Base-by-base conservation (phyloP, 2,888 invertebrate genomes). In the Ectemnius continuus region DNA sequence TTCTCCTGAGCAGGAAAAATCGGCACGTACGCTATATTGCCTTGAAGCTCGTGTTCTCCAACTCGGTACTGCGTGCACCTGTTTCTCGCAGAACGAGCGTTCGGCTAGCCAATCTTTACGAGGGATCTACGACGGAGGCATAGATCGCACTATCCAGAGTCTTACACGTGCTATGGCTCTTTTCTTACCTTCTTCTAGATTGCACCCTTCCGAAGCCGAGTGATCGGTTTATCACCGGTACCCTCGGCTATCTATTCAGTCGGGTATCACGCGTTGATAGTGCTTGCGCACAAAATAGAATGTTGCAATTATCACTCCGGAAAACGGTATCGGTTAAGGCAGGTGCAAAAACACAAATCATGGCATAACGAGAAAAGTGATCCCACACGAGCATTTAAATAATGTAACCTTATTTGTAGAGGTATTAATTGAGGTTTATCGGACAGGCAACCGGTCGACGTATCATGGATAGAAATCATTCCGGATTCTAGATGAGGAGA, bases 401-500 rank as follows among this genome's bases (percentile, higher is more conserved):
- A 75, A 72, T 58, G 73, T 62, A 18, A 73, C 75, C 69, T 36
- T 67, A 45, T 48, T 56, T 26, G 13, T 61, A 59, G 69, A 46
- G 57, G 67, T 66, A 74, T 70, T 74, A 66, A 73, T 78, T 70
- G 68, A 73, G 56, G 65, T 58, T 36, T 61, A 71, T 60, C 67
- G 70, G 36, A 57, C 46, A 46, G 28, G 70, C 65, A 68, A 74
- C 70, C 66, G 74, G 71, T 78, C 70, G 62, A 72, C 48, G 72
- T 23, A 23, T 23, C 23, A 23, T 2, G 23, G 2, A 23, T 76
- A 80, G 80, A 80, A 82, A 81, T 83, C 76, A 80, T 52, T 14
- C 16, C n/a, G 16, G 16, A 11, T 14, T 52, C 28, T 4, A 28
- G 28, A 28, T 28, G n/a, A n/a, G n/a, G n/a, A n/a, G 16, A 11